Base-by-base conservation (phyloP, 2,113 vertebrate species). In the Lampris incognitus region DNA sequence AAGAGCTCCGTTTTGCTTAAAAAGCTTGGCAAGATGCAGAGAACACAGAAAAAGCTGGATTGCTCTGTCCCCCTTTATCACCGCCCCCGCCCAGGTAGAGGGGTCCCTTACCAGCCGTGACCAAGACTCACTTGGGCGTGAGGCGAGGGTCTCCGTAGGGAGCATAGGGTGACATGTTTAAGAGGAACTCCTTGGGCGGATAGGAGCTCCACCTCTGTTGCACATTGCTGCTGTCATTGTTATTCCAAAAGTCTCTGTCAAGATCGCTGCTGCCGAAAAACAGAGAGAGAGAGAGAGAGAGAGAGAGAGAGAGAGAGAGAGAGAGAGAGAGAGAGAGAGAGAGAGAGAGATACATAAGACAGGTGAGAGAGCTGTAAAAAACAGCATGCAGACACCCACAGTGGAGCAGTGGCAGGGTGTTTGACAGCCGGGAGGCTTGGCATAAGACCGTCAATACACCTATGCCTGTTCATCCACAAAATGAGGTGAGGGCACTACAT, bases 171-270 rank as follows among this genome's bases (percentile, higher is more conserved):
- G 98, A 99, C 96, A 99, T 98, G 95, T 99, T 99, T 94, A 99
- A 94, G 82, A 99, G 97, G 94, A 99, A 99, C 95, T 99, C 98
- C 94, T 99, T 99, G 91, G 98, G 98, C 83, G 98, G 98, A 88
- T 99, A 99, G 92, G 97, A 99, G 91, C 96, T 99, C 98, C 98
- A 99, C 94, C 98, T 96, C 96, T 99, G 98, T 92, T 99, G 98
- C 93, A 98, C 96, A 94, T 96, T 97, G 95, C 96, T 97, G 96
- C 96, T 99, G 95, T 99, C 98, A 93, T 99, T 99, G 96, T 99
- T 99, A 95, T 99, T 99, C 98, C 98, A 99, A 95, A 99, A 99
- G 95, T 99, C 98, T 97, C 97, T 97, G 97, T 99, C 98, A 93
- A 99, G 95, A 94, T 99, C 98, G 83, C 97, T 99, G 96, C 81